These are phyloP conservation scores for Blennius ocellaris DNA, from an alignment of 2,113 vertebrate species.

Conservation along the genomic window DNA sequence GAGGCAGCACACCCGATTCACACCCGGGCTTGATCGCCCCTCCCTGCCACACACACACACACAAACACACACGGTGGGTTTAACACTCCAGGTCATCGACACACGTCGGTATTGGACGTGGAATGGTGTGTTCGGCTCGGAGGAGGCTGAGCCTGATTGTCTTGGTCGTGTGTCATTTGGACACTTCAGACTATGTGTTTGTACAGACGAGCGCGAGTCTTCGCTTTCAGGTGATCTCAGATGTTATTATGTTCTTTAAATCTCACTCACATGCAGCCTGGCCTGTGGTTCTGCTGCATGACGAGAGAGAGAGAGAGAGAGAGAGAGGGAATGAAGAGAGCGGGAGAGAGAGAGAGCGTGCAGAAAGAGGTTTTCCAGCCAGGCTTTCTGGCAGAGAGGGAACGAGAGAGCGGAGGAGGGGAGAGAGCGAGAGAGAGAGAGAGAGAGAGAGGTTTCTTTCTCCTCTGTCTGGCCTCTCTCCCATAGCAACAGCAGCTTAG, in stretches of 20 bases:
- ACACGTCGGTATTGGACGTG: too few relatives aligned
- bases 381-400: slow-evolving; percentile 32
- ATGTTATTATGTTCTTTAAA: slow-evolving; percentile 14
- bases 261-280: slow-evolving; percentile 33
- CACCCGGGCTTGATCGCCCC: too few relatives aligned
- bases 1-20: too few relatives aligned
- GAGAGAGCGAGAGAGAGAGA: slow-evolving; percentile 48
- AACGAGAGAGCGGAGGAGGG: slow-evolving; percentile 17
- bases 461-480: slow-evolving; percentile 82
- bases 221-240: neutral
- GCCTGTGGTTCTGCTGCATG: slow-evolving; percentile 54
- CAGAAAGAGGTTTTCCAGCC: slow-evolving; percentile 53
- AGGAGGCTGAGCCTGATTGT: too few relatives aligned
- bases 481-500: slow-evolving; percentile 85
- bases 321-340: slow-evolving; percentile 36
- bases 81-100: too few relatives aligned
- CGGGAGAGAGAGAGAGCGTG: slow-evolving; percentile 17
- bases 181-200: too few relatives aligned
- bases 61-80: too few relatives aligned
- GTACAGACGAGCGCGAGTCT: too few relatives aligned
- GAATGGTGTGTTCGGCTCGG: too few relatives aligned
- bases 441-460: slow-evolving; percentile 70
- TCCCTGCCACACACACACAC: too few relatives aligned
- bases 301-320: slow-evolving; percentile 20
- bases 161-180: too few relatives aligned